Evolutionary conservation across 2,888 invertebrate species (phyloP).

Genomic region (Mythimna ferrago): DNA sequence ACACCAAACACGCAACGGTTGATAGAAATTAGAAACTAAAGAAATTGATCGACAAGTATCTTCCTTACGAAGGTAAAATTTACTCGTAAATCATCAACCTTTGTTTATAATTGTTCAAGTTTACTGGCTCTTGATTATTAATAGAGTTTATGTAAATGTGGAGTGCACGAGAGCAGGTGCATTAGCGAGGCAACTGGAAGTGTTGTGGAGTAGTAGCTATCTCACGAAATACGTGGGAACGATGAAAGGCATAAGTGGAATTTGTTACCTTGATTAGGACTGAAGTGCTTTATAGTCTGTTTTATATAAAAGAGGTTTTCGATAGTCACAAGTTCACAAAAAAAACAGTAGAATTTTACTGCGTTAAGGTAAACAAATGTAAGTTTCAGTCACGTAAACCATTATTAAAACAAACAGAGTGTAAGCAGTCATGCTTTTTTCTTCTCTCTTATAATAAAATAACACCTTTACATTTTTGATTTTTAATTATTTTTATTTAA

Average conservation of each 20-base stretch:
- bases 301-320: neutral
- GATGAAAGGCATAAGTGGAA: slow-evolving; percentile 43
- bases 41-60: slow-evolving; percentile 34
- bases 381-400: neutral
- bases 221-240: slow-evolving; percentile 29
- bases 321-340: neutral
- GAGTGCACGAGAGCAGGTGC: slow-evolving; percentile 45
- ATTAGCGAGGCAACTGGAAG: slow-evolving; percentile 42
- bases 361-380: neutral
- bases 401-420: neutral
- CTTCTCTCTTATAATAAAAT: neutral
- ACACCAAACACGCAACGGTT: neutral
- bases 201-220: slow-evolving; percentile 41
- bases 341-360: neutral
- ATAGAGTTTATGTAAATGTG: slow-evolving; percentile 51
- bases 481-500: slow-evolving; percentile 35
- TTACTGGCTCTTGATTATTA: slow-evolving; percentile 57
- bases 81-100: slow-evolving; percentile 39
- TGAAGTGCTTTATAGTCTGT: slow-evolving; percentile 12
- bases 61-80: slow-evolving; percentile 31
- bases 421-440: neutral
- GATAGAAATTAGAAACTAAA: slow-evolving; percentile 35
- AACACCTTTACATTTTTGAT: slow-evolving; percentile 19
- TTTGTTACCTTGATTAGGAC: slow-evolving; percentile 17
- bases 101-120: slow-evolving; percentile 53